Conservation (phyloP, 2,888 invertebrate genomes). For the Smittia aterrima region DNA sequence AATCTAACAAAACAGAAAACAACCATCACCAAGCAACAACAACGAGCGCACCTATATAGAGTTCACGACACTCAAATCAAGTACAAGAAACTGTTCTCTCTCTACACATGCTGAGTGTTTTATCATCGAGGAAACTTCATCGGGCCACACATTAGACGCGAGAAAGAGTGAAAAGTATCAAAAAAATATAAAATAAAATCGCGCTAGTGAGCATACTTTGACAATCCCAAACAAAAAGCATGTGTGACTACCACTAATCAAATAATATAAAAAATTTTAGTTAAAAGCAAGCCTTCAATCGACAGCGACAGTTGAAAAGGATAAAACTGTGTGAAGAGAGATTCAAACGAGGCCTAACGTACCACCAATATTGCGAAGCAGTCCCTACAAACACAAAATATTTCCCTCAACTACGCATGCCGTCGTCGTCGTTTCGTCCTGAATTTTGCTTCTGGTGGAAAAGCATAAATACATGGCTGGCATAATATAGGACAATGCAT, state of each 20-base stretch:
- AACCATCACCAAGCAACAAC: conserved; percentile 27
- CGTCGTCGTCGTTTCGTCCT: not conserved
- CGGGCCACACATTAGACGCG: not conserved
- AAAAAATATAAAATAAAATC: conserved; percentile 10
- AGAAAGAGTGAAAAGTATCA: conserved; percentile 1
- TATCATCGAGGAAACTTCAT: conserved; percentile 12
- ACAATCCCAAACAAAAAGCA: not conserved
- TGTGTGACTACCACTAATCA: too few relatives aligned
- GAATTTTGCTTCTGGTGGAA: conserved; percentile 5
- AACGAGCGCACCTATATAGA: conserved; percentile 24
- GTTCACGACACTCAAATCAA: not conserved
- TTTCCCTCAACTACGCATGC: conserved; percentile 5
- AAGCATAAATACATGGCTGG: conserved; percentile 14
- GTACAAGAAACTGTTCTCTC: not conserved
- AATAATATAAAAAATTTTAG: too few relatives aligned
- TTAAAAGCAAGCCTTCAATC: too few relatives aligned
- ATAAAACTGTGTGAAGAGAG: not conserved
- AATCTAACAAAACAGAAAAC: conserved; percentile 35
- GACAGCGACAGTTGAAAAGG: not conserved
- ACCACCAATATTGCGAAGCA: conserved; percentile 10
- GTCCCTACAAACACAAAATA: conserved; percentile 21
- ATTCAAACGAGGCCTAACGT: not conserved
- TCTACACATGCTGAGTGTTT: conserved; percentile 1
- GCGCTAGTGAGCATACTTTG: too few relatives aligned
- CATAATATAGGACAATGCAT: conserved; percentile 23